These are phyloP conservation scores for Syrmaticus mikado DNA, from an alignment of 2,113 vertebrate genomes.

Conservation along the genomic window DNA sequence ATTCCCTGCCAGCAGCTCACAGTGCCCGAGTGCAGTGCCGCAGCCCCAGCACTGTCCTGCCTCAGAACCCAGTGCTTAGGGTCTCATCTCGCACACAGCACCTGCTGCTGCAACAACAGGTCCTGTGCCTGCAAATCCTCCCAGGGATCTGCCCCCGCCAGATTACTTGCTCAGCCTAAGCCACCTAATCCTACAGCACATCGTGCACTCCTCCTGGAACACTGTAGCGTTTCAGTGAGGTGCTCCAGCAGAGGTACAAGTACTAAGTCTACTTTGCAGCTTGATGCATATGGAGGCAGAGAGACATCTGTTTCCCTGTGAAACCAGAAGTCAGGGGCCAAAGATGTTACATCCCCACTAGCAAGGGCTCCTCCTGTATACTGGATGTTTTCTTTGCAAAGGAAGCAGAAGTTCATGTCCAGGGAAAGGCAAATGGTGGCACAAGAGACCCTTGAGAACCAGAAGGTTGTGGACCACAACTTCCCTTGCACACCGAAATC, in stretches of 20 bases:
- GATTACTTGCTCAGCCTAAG: constrained; percentile 43
- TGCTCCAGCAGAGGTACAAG: background rate
- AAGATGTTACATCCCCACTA: background rate
- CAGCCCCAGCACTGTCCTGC: background rate
- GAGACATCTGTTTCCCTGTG: background rate
- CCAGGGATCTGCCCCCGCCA: constrained; percentile 30
- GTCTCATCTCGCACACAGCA: background rate
- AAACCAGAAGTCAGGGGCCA: background rate
- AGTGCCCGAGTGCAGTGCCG: background rate
- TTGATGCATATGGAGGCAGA: background rate
- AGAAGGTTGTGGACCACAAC: background rate
- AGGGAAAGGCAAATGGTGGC: background rate
- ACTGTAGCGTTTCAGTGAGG: background rate
- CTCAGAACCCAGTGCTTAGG: background rate
- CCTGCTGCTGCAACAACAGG: constrained; percentile 6
- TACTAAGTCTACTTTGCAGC: constrained; percentile 21
- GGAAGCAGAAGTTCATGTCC: background rate
- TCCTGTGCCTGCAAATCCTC: constrained; percentile 38
- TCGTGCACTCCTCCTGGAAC: background rate
- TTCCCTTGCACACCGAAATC: background rate
- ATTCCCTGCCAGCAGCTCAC: background rate
- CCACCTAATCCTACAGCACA: constrained; percentile 34
- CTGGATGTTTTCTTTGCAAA: accelerated
- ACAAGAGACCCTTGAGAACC: background rate
- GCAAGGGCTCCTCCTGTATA: background rate